A percentile compares a stretch with the other conserved stretches of the same genome.
Conservation (phyloP, 2,888 invertebrate genomes). For the Parthenolecanium corni region DNA sequence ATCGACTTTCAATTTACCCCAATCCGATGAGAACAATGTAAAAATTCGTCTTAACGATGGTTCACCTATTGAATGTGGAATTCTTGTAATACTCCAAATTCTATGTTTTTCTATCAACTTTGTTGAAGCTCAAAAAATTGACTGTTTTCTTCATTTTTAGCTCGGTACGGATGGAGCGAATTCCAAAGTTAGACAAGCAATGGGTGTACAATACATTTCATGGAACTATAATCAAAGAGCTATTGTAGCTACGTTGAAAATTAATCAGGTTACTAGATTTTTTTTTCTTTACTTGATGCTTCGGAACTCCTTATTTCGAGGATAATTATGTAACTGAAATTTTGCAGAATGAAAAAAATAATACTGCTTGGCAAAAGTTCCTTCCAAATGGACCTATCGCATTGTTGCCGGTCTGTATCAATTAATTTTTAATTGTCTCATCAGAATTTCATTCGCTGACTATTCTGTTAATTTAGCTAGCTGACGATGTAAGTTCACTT, state of each 20-base stretch:
- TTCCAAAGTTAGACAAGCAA: slow-evolving; percentile 70
- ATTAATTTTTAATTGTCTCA: slow-evolving; percentile 25
- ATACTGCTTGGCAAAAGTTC: slow-evolving; percentile 93
- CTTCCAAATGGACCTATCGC: slow-evolving; percentile 86
- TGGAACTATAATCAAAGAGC: slow-evolving; percentile 84
- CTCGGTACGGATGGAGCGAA: slow-evolving; percentile 91
- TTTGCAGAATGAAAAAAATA: slow-evolving; percentile 49
- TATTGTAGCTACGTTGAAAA: slow-evolving; percentile 77
- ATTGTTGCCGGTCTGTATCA: slow-evolving; percentile 58
- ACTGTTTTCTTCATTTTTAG: slow-evolving; percentile 40
- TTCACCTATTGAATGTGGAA: slow-evolving; percentile 49
- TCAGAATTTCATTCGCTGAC: slow-evolving; percentile 5
- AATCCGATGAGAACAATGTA: slow-evolving; percentile 35
- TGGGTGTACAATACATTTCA: slow-evolving; percentile 66
- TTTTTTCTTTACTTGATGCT: neutral
- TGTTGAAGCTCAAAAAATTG: neutral
- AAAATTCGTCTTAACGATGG: slow-evolving; percentile 48
- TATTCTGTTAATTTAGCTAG: slow-evolving; percentile 43
- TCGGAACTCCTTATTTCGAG: neutral
- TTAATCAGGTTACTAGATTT: slow-evolving; percentile 49
- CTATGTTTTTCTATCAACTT: neutral
- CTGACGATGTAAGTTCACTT: slow-evolving; percentile 65
- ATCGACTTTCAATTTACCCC: slow-evolving; percentile 49
- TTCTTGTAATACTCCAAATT: slow-evolving; percentile 52
- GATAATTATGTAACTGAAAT: slow-evolving; percentile 1